Percentiles rank a stretch among this genome's conserved stretches.
These are phyloP conservation scores for Brachionichthys hirsutus DNA, from an alignment of 2,113 vertebrate genomes.

Conservation along the genomic window DNA sequence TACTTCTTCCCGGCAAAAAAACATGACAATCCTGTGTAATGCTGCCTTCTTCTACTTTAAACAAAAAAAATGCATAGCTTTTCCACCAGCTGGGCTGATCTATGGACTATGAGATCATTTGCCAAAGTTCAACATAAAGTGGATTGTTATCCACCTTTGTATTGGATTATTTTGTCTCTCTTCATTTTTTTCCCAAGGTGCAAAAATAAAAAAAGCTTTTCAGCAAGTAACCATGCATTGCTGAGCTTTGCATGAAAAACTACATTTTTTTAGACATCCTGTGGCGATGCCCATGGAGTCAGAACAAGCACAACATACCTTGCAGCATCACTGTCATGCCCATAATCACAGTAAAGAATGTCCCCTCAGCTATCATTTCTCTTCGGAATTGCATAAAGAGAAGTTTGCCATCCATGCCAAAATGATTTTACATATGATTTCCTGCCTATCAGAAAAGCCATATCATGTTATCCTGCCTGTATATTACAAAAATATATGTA, in stretches of 20 bases:
- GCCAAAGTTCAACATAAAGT: background rate
- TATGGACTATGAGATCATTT: background rate
- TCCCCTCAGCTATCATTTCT: slow-evolving; percentile 12
- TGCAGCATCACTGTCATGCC: slow-evolving; percentile 48
- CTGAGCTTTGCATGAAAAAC: slow-evolving; percentile 21
- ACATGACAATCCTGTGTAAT: slow-evolving; percentile 18
- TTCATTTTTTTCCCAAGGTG: background rate
- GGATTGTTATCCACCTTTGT: background rate
- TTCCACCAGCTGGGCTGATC: slow-evolving; percentile 9
- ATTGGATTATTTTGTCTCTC: background rate
- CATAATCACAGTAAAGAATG: slow-evolving; percentile 49
- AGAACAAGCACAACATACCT: slow-evolving; percentile 38
- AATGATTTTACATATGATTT: slow-evolving; percentile 11
- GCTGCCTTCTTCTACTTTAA: slow-evolving; percentile 12
- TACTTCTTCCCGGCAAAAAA: slow-evolving; percentile 19
- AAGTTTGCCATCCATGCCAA: slow-evolving; percentile 11
- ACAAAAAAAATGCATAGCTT: background rate
- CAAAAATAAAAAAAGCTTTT: background rate
- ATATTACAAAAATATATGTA: no score
- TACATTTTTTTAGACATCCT: slow-evolving; percentile 7
- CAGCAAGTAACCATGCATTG: slow-evolving; percentile 5
- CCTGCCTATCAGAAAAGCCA: no score
- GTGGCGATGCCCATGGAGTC: slow-evolving; percentile 35
- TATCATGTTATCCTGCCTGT: no score
- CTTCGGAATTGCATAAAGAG: slow-evolving; percentile 11